Evolutionary conservation across 1,140 invertebrate genomes (phyloP).

Genomic region (Sipha flava): DNA sequence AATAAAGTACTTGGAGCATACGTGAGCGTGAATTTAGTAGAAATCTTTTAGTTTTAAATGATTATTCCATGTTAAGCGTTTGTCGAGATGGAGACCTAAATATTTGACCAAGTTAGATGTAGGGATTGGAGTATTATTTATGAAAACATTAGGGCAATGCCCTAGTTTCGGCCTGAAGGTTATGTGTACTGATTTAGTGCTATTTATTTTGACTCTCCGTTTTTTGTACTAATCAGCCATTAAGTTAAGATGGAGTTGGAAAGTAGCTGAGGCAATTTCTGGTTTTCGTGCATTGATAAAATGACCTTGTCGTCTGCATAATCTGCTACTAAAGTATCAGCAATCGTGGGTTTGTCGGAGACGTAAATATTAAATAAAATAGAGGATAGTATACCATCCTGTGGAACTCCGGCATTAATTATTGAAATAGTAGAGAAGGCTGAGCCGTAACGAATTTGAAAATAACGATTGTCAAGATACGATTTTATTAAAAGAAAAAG

Average conservation of each 20-base stretch:
- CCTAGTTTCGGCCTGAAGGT: background rate
- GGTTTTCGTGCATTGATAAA: background rate
- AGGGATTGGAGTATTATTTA: no score
- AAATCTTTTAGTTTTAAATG: background rate
- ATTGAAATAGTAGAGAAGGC: no score
- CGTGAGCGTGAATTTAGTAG: no score
- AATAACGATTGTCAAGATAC: no score
- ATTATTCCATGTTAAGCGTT: background rate
- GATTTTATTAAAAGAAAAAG: no score
- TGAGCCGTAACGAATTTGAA: no score
- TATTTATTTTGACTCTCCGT: background rate
- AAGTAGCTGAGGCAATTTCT: background rate
- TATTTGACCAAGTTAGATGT: background rate
- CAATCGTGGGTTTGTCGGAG: background rate
- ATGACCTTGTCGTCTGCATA: background rate
- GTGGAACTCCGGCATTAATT: no score
- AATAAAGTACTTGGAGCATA: no score
- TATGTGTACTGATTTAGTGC: background rate
- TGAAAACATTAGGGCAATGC: no score
- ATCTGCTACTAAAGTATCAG: background rate
- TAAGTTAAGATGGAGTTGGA: background rate
- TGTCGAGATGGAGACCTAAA: background rate
- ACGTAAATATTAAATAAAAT: background rate
- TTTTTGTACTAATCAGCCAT: background rate
- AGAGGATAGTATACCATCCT: background rate